Conservation (phyloP, 1,140 invertebrate genomes). For the Apocrypta bakeri region DNA sequence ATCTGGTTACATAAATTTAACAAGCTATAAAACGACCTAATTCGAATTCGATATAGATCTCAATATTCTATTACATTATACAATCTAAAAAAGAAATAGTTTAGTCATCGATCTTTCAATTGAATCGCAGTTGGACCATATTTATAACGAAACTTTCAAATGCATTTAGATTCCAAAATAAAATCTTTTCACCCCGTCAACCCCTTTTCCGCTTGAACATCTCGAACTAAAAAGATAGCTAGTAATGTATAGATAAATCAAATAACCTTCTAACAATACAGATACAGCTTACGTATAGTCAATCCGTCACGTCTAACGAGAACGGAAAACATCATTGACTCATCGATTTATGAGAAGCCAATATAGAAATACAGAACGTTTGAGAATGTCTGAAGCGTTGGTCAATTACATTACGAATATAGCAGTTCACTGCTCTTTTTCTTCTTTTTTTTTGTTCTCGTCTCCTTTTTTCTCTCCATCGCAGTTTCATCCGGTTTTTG, state of each 20-base stretch:
- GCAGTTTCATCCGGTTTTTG: neutral
- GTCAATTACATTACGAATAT: neutral
- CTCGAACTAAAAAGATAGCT: neutral
- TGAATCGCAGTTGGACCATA: neutral
- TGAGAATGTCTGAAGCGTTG: neutral
- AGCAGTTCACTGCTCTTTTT: neutral
- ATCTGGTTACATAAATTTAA: too few species aligned
- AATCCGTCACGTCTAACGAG: neutral
- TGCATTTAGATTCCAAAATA: neutral
- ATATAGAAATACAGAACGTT: neutral
- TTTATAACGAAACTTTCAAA: neutral
- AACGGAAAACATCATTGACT: neutral
- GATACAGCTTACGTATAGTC: neutral
- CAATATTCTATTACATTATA: neutral
- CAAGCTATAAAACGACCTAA: too few species aligned
- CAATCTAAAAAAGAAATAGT: neutral
- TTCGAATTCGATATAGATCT: too few species aligned
- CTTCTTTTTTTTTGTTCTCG: neutral
- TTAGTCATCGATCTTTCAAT: neutral
- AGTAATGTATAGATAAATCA: neutral
- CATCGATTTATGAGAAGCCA: neutral
- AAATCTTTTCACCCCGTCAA: neutral
- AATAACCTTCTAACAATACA: neutral
- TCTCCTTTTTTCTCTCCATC: neutral
- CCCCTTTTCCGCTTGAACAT: neutral